Evolutionary conservation across 2,888 invertebrate species (phyloP), one percentile per base, ranked within the genome.

Genomic region (Macrosoma leucophasiata): DNA sequence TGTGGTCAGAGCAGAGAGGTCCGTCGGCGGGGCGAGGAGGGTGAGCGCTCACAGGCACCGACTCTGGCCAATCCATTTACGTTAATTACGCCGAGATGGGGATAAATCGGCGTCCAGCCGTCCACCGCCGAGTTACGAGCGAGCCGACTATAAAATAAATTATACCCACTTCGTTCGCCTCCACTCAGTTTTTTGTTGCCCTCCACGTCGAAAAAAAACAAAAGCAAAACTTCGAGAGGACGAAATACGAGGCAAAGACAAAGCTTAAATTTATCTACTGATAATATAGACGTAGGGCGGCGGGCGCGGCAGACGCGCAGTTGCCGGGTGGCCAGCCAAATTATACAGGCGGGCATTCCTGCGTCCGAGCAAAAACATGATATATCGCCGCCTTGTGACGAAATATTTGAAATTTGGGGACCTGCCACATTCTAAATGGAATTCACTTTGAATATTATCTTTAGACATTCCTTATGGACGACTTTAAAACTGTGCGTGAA

Each of bases 171-270:
- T 78, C 79, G 77, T 73, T 79, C 76, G 79, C 73, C 69, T 81
- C 78, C 70, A 77, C 81, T 81, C 77, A 73, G 71, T 79, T 84
- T 84, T 84, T 84, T 81, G 79, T 82, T 70, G 70, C 70, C 71
- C 62, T 67, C 69, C 73, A 64, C 62, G 61, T 68, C 65, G 64
- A 69, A 69, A 75, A 73, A 71, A 71, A 71, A 76, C 69, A 77
- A 82, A 81, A 76, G 76, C 68, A 62, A 77, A 77, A 75, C 74
- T 68, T 78, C 68, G 69, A 74, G 76, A 79, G 78, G 77, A 81
- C 84, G 81, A 82, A 79, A 81, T 82, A 81, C 78, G 81, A 82
- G 73, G 76, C 81, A 82, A 82, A 84, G 84, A 84, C 84, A 82
- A 81, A 79, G 81, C 78, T 77, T 72, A 75, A 82, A 84, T 81